These are phyloP conservation scores for Vulpes ferrilata DNA, from an alignment of 2,113 vertebrate genomes.

Conservation along the genomic window DNA sequence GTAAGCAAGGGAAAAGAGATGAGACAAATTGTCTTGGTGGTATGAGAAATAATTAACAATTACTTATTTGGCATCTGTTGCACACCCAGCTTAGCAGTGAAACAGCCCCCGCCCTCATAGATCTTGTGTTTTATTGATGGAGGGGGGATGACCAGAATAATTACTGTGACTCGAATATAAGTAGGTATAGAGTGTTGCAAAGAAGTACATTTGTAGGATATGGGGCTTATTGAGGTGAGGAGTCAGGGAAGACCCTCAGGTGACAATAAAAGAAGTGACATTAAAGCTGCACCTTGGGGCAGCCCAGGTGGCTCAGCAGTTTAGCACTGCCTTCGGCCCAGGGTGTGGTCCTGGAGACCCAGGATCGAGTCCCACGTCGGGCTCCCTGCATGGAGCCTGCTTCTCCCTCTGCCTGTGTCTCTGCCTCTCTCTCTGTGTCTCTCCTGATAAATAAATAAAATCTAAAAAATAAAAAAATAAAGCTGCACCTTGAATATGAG, in stretches of 20 bases:
- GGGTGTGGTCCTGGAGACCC: no score
- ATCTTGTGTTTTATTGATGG: not conserved
- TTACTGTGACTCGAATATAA: constrained; percentile 18
- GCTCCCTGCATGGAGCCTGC: no score
- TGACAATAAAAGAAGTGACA: not conserved
- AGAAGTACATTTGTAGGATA: not conserved
- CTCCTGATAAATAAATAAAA: no score
- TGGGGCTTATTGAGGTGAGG: not conserved
- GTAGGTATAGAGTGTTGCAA: not conserved
- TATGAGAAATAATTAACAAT: not conserved
- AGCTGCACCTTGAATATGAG: not conserved
- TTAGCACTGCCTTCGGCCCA: no score
- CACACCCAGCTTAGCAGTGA: not conserved
- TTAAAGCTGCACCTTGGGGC: not conserved
- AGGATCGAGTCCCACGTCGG: no score
- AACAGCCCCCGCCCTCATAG: not conserved
- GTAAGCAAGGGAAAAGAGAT: not conserved
- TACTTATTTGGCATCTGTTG: not conserved
- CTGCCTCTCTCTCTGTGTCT: no score
- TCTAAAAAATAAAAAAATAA: not conserved
- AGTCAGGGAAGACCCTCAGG: not conserved
- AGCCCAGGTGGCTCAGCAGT: no score
- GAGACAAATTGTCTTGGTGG: not conserved
- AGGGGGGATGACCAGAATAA: not conserved
- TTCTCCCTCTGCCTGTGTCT: no score